Base-by-base conservation (phyloP, 2,797 vertebrate species). In the Labeo calbasu region DNA sequence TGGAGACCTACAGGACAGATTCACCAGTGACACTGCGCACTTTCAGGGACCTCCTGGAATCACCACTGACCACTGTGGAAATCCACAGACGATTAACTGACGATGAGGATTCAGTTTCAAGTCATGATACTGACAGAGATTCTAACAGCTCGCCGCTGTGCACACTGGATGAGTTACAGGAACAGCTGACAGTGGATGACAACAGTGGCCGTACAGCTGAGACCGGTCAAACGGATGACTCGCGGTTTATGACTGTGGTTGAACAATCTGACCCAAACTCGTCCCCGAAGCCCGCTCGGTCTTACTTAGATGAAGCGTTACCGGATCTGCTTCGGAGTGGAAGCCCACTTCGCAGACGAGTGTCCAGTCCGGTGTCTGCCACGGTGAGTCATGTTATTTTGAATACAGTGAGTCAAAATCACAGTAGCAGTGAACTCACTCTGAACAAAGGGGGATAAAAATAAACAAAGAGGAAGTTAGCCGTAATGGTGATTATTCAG, bases 251-350 rank as follows among this genome's bases (percentile, higher is more conserved):
- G 59, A 61, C 19, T 1, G 85, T 78, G 25, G 79, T 36, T 36
- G 36, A 61, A 13, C 25, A 85, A 55, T n/a, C 50, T 13, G 78
- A 19, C 4, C 36, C 61, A 6, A 88, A 80, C 1, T 48, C 23
- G 55, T 1, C 57, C 57, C 17, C 66, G 28, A 46, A 87, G 32
- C 70, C 9, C 82, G n/a, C 68, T 76, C 6, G 69, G 32, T 75
- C 13, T 25, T 92, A 85, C 82, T 0, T 85, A 0, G 91, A 94
- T 3, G 84, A 89, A 79, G 92, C 86, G 9, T 69, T 95, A 68
- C 94, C 95, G 0, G 95, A 95, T 88, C 91, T 95, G 81, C 88
- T 95, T 57, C 92, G 91, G 63, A 92, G 88, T 10, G 93, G 94
- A 48, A 90, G 91, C 70, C 89, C 92, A 0, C 91, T 95, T 0